Evolutionary conservation across 2,888 invertebrate genomes (phyloP).

Genomic region (Morpho deidamia): DNA sequence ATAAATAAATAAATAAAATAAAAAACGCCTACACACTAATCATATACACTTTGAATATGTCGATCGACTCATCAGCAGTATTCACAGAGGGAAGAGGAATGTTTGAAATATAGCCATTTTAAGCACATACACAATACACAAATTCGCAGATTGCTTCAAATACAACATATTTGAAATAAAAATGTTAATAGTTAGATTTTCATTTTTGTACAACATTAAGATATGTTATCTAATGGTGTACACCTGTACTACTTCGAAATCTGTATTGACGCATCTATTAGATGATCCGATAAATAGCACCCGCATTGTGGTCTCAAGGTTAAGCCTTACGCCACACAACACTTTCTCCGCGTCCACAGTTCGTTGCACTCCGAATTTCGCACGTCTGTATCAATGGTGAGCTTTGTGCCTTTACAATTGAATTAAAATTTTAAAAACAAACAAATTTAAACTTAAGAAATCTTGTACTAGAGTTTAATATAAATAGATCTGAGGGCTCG

Average conservation of each 20-base stretch:
- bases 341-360: slow-evolving; percentile 68
- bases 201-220: no score
- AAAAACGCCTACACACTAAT: no score
- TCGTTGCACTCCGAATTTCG: slow-evolving; percentile 74
- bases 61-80: no score
- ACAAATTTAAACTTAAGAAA: slow-evolving; percentile 25
- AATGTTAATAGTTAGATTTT: no score
- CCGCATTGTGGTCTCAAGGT: slow-evolving; percentile 65
- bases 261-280: slow-evolving; percentile 61
- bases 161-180: no score
- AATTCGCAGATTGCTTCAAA: no score
- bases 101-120: no score
- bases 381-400: slow-evolving; percentile 44
- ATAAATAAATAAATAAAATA: no score
- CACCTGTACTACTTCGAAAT: slow-evolving; percentile 36
- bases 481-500: slow-evolving; percentile 23
- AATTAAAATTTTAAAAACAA: slow-evolving; percentile 20
- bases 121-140: no score
- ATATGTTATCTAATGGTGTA: background rate
- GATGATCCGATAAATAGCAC: slow-evolving; percentile 55
- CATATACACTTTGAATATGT: no score
- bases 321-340: slow-evolving; percentile 70
- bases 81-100: no score
- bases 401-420: slow-evolving; percentile 37
- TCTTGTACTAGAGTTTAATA: slow-evolving; percentile 24